Base-by-base conservation (phyloP, 92 coral and sea anemone species). In the Hydrozoanthus gracilis region DNA sequence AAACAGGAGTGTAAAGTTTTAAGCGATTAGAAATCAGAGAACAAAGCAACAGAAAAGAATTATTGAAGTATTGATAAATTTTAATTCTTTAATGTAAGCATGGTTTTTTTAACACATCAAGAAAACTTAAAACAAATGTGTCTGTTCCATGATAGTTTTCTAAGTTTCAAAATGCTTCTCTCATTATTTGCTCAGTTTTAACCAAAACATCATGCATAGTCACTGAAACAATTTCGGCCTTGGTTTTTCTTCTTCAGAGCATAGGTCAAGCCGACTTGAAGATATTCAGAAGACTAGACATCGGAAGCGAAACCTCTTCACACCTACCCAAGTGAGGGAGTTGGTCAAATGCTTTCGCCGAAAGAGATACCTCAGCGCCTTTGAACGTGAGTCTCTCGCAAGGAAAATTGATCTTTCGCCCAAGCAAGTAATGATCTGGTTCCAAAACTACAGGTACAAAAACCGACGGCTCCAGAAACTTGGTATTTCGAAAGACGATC, bases 381-480 rank as follows among this genome's bases (percentile, higher is more conserved):
- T 64, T 62, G 85, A 80, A 64, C 85, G 85, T 12, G 85, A 80
- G 58, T 65, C 85, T 39, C 73, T 80, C 3, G 85, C 85, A 66
- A 49, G 74, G 27, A 80, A 64, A 70, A 80, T 80, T 46, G 73
- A 64, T 6, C 51, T 80, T 10, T 80, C 85, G 8, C 74, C 85
- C 18, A 80, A 80, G 47, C 85, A 80, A 49, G 85, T 80, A 15
- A 80, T 80, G 85, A 80, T 80, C 17, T 80, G 85, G 85, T 80
- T 80, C 85, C 85, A 80, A n/a, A 80, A 80, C 60, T 80, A 80
- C 85, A 64, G 85, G 66, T 80, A 80, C 73, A 80, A 80, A 67
- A 46, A 52, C 35, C 44, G 85, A 65, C 74, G 85, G n/a, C 85
- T 80, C 44, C 58, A 65, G 14, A 80, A 80, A 65, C 73, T 64